These are phyloP conservation scores for Steinernema hermaphroditum DNA, from an alignment of 2,888 invertebrate species.

Conservation along the genomic window DNA sequence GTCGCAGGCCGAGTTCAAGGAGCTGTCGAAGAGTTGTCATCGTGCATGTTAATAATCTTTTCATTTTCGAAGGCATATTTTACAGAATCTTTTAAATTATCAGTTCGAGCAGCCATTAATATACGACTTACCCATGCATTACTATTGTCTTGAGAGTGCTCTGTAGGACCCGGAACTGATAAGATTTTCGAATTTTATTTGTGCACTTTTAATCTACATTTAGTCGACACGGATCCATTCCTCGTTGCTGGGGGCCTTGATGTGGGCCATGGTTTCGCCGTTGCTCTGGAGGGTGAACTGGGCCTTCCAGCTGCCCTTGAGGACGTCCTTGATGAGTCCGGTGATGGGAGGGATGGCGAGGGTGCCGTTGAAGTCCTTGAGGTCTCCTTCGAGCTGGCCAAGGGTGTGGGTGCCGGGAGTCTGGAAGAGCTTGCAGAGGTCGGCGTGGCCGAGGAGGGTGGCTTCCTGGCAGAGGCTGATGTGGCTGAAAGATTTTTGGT, in stretches of 20 bases:
- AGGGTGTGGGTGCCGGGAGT: conserved; percentile 40
- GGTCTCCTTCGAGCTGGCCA: conserved; percentile 35
- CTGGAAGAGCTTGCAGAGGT: conserved; percentile 39
- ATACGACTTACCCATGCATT: no score
- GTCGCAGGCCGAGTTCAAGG: no score
- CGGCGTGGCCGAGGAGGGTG: not conserved
- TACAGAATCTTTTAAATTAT: not conserved
- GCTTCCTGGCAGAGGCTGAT: conserved; percentile 32
- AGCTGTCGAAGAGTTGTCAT: no score
- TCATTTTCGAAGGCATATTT: no score
- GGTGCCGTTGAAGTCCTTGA: conserved; percentile 36
- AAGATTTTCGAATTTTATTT: not conserved
- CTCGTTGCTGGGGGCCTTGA: conserved; percentile 42
- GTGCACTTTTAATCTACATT: not conserved
- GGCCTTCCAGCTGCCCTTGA: conserved; percentile 41
- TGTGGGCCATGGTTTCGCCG: conserved; percentile 31
- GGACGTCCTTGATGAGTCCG: conserved; percentile 29
- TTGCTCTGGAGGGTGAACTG: conserved; percentile 30
- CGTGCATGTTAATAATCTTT: no score
- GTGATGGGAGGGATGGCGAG: conserved; percentile 40
- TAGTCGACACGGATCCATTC: conserved; percentile 34
- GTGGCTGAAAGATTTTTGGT: conserved; percentile 8
- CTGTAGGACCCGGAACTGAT: no score
- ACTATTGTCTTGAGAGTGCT: no score
- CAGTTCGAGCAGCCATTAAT: not conserved